phyloP scores from a whole-genome alignment of 2,113 vertebrate genomes.

The Tylochromis polylepis region DNA sequence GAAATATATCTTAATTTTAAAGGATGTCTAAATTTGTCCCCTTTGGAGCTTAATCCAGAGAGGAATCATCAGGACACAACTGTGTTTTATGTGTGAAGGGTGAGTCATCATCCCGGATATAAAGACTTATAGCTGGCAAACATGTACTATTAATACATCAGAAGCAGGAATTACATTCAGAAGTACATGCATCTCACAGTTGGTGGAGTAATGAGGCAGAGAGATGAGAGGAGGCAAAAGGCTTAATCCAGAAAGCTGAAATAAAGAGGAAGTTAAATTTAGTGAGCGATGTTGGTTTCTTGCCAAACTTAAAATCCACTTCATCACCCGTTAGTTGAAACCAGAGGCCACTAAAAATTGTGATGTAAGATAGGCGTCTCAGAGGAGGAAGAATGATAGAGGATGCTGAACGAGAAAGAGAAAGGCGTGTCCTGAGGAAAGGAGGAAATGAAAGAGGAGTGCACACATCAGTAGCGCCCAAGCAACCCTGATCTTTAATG shows the following conservation, averaged over 20 bases:
- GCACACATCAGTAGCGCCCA: background rate
- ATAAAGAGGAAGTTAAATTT: background rate
- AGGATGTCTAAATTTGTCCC: slow-evolving; percentile 27
- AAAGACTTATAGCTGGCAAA: background rate
- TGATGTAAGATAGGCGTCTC: background rate
- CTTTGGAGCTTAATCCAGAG: slow-evolving; percentile 28
- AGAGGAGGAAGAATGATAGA: background rate
- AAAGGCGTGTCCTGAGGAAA: background rate
- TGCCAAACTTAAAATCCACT: slow-evolving; percentile 9
- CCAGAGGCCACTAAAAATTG: background rate
- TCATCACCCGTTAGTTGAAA: background rate
- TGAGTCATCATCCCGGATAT: slow-evolving; percentile 17
- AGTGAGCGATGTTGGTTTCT: background rate
- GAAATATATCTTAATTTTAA: slow-evolving; percentile 5
- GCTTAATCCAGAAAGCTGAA: background rate
- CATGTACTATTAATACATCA: slow-evolving; percentile 21
- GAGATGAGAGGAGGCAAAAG: background rate
- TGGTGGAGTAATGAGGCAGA: background rate
- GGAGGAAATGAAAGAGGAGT: background rate
- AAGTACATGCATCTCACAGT: background rate
- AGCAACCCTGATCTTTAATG: slow-evolving; percentile 33
- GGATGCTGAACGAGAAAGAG: background rate
- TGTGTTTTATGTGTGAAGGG: background rate
- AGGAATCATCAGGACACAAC: slow-evolving; percentile 18
- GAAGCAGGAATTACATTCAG: slow-evolving; percentile 12